Base-by-base conservation (phyloP, 2,797 vertebrate genomes). In the Pipistrellus nathusii region DNA sequence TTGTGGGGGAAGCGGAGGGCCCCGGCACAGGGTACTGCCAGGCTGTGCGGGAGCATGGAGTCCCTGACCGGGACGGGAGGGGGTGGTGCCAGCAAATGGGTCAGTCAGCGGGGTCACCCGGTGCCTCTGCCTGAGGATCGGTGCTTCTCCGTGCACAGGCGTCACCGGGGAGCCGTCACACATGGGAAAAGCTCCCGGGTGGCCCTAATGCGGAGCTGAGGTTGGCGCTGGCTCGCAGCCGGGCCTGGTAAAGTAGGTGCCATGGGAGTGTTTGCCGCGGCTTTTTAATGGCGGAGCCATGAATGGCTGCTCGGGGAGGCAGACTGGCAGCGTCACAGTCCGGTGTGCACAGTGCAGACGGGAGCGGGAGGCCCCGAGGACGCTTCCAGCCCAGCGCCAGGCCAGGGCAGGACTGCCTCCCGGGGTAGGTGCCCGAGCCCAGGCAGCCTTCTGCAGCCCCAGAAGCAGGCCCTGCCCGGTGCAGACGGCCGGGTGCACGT, bases 61-160 rank as follows among this genome's bases (percentile, higher is more conserved):
- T 38, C 15, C 30, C 25, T 1, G 0, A 25, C 62, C 4, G 0
- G 38, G 18, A 4, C 1, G 53, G 48, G 41, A 15, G 2, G 4
- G 27, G 64, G 53, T 25, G 30, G 38, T 1, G 10, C 72, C 20
- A 25, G 46, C 20, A 8, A 6, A 48, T 6, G 27, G 8, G 6
- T 23, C 25, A 27, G 35, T 51, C 21, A 44, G 71, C 46, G 14
- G 23, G 71, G 72, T 41, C 55, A 4, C 0, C 0, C 15, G 32
- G 68, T 48, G 5, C 11, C 17, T 20, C 27, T 32, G 27, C 20
- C 46, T 14, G 41, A n/a, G 44, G 51, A 25, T 0, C 25, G 6
- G 18, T 44, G 1, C 21, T 10, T 59, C 48, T 25, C 9, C 2
- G 35, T 35, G 51, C 21, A 2, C 1, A 0, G 20, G 18, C 59